Percentiles rank a stretch among this genome's conserved stretches.
phyloP scores from a whole-genome alignment of 2,113 vertebrate genomes.

The Rhinogobius similis region DNA sequence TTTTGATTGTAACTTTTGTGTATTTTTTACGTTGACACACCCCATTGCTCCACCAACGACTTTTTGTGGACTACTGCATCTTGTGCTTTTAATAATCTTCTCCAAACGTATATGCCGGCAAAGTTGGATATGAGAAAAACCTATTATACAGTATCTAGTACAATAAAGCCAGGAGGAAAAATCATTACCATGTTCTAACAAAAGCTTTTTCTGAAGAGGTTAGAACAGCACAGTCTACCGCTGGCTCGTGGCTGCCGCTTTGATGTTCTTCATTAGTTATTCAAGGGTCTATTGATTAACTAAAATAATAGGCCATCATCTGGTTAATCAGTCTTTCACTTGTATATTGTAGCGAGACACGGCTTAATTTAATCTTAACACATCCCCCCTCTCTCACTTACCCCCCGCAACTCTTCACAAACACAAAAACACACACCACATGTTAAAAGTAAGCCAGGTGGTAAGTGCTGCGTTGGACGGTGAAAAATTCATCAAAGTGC shows the following conservation, averaged over 20 bases:
- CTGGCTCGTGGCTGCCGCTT: slow-evolving; percentile 63
- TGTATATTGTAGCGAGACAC: slow-evolving; percentile 48
- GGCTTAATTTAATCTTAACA: slow-evolving; percentile 51
- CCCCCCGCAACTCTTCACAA: background rate
- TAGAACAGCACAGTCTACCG: slow-evolving; percentile 62
- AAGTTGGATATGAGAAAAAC: slow-evolving; percentile 46
- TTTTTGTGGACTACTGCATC: background rate
- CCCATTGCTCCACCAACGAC: background rate
- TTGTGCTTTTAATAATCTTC: slow-evolving; percentile 14
- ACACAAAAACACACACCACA: slow-evolving; percentile 13
- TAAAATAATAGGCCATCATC: slow-evolving; percentile 68
- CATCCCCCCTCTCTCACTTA: background rate
- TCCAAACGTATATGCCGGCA: slow-evolving; percentile 22
- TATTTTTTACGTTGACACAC: slow-evolving; percentile 2
- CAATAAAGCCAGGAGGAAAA: slow-evolving; percentile 44
- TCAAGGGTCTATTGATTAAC: slow-evolving; percentile 75
- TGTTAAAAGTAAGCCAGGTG: slow-evolving; percentile 55
- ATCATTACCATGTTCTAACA: slow-evolving; percentile 67
- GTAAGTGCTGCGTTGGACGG: slow-evolving; percentile 35
- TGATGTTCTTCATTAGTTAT: slow-evolving; percentile 71
- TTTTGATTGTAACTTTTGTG: background rate
- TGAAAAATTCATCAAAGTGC: slow-evolving; percentile 70
- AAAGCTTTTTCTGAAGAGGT: slow-evolving; percentile 64
- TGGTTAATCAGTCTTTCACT: slow-evolving; percentile 63
- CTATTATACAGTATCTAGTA: slow-evolving; percentile 25